These are phyloP conservation scores for Scolanthus callimorphus DNA, from an alignment of 92 coral and sea anemone genomes.

Conservation along the genomic window DNA sequence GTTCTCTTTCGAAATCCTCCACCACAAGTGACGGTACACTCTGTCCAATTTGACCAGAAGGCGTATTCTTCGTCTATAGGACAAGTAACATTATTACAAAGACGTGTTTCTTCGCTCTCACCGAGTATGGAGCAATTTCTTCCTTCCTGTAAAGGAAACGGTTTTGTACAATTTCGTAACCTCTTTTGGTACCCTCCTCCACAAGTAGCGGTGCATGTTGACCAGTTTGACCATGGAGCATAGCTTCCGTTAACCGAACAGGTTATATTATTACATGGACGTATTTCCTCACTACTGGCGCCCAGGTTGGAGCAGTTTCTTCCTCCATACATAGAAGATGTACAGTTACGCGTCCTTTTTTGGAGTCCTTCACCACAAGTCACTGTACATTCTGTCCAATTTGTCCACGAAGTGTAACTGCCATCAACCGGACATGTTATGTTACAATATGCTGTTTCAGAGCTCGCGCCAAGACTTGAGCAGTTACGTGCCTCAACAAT, in stretches of 20 bases:
- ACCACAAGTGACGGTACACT: constrained; percentile 14
- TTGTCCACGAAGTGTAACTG: constrained; percentile 17
- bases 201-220: constrained; percentile 32
- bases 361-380: constrained; percentile 12
- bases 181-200: constrained; percentile 44
- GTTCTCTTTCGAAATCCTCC: constrained; percentile 2
- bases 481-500: background rate
- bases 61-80: constrained; percentile 17
- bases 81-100: background rate
- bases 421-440: constrained; percentile 7
- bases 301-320: constrained; percentile 18
- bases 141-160: constrained; percentile 29
- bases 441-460: background rate
- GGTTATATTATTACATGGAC: background rate
- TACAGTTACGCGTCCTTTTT: constrained; percentile 12
- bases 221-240: constrained; percentile 38
- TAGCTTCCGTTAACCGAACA: background rate
- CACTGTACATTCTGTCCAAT: constrained; percentile 17
- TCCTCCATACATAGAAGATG: constrained; percentile 5
- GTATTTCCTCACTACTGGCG: background rate
- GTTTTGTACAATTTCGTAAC: constrained; percentile 44
- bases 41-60: constrained; percentile 23
- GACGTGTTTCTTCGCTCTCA: background rate
- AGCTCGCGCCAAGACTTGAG: background rate
- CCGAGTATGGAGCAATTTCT: background rate